A percentile compares a stretch with the other conserved stretches of the same genome.
Conservation (phyloP, 1,140 invertebrate genomes). For the Matsumurasca onukii region DNA sequence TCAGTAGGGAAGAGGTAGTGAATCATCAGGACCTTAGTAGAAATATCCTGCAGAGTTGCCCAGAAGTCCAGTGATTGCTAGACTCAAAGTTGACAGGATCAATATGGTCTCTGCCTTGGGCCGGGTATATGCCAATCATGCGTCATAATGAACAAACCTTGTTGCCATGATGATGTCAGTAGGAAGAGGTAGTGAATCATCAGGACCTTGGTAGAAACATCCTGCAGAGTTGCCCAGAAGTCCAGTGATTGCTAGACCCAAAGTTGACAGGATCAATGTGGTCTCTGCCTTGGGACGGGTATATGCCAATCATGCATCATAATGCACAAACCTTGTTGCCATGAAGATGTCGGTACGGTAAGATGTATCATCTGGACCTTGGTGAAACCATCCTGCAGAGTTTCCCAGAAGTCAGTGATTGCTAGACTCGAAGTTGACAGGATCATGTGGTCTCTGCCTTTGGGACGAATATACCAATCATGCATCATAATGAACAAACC, state of each 20-base stretch:
- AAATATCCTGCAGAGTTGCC: no score
- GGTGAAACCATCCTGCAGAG: background rate
- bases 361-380: no score
- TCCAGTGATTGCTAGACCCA: background rate
- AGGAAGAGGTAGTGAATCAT: background rate
- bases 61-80: background rate
- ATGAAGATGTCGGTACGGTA: no score
- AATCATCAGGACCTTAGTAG: background rate
- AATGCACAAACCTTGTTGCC: no score
- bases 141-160: background rate
- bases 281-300: conserved; percentile 8
- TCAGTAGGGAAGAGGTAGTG: background rate
- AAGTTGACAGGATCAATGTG: background rate
- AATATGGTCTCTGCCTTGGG: no score
- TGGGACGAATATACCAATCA: no score
- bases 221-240: background rate
- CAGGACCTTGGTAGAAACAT: background rate
- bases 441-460: no score
- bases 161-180: background rate
- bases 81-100: no score
- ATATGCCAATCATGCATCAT: no score
- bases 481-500: no score
- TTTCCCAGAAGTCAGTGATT: background rate
- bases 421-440: background rate
- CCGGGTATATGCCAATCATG: no score